These are phyloP conservation scores for Eretmochelys imbricata DNA, from an alignment of 2,113 vertebrate genomes.

Conservation along the genomic window DNA sequence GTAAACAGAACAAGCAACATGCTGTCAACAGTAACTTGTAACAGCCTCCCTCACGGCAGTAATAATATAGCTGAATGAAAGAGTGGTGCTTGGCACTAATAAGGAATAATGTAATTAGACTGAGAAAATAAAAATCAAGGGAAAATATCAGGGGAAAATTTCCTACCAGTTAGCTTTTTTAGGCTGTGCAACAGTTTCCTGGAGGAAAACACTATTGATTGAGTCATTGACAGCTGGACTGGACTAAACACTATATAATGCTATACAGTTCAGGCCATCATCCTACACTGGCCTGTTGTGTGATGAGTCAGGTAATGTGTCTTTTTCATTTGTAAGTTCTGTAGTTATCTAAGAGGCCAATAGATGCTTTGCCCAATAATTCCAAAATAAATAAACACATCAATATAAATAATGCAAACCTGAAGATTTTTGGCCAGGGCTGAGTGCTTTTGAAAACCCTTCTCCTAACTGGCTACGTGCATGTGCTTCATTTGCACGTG, in stretches of 20 bases:
- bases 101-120: neutral
- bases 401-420: neutral
- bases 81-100: fast-evolving
- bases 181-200: neutral
- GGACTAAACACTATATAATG: neutral
- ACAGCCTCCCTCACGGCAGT: neutral
- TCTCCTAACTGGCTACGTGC: neutral
- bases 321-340: neutral
- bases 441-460: neutral
- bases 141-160: neutral
- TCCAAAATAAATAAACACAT: neutral
- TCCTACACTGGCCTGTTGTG: fast-evolving
- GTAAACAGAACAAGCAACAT: neutral
- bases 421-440: neutral
- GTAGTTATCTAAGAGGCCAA: neutral
- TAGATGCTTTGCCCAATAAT: neutral
- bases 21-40: neutral
- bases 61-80: neutral
- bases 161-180: neutral
- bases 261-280: neutral
- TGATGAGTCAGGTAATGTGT: neutral
- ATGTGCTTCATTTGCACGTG: neutral
- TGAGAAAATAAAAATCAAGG: fast-evolving
- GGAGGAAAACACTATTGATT: neutral
- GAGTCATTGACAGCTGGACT: neutral